Evolutionary conservation across 92 coral and sea anemone species (phyloP).

Genomic region (Galaxea fascicularis): DNA sequence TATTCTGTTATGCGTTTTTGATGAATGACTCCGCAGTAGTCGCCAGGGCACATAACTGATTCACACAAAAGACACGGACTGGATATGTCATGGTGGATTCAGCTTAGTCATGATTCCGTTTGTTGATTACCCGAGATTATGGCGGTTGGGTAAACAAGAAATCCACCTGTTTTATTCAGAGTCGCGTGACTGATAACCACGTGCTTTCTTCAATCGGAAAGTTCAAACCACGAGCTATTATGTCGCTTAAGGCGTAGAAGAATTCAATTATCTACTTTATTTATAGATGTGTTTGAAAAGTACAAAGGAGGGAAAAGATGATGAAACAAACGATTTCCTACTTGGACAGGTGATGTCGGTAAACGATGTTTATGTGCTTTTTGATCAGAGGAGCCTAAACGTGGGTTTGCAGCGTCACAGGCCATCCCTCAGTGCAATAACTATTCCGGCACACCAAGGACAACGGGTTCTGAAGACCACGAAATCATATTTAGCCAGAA

Average conservation of each 20-base stretch:
- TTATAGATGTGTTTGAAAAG: not conserved
- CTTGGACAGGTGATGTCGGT: slow-evolving; percentile 1
- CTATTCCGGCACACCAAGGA: too few species aligned
- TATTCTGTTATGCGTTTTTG: too few species aligned
- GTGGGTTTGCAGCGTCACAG: too few species aligned
- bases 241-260: slow-evolving; percentile 1
- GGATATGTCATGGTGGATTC: not conserved
- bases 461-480: too few species aligned
- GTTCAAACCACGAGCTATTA: slow-evolving; percentile 3
- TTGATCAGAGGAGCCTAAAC: too few species aligned
- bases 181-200: slow-evolving; percentile 36
- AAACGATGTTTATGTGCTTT: not conserved
- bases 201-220: not conserved
- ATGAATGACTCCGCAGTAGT: too few species aligned
- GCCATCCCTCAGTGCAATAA: too few species aligned
- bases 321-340: slow-evolving; percentile 8
- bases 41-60: too few species aligned
- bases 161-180: not conserved
- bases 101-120: not conserved
- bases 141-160: slow-evolving; percentile 2
- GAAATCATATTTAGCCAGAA: too few species aligned
- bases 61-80: not conserved
- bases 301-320: not conserved
- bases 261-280: slow-evolving; percentile 7
- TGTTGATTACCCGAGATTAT: not conserved